phyloP scores from a whole-genome alignment of 2,888 invertebrate genomes.

The Phrixothrix hirtus region DNA sequence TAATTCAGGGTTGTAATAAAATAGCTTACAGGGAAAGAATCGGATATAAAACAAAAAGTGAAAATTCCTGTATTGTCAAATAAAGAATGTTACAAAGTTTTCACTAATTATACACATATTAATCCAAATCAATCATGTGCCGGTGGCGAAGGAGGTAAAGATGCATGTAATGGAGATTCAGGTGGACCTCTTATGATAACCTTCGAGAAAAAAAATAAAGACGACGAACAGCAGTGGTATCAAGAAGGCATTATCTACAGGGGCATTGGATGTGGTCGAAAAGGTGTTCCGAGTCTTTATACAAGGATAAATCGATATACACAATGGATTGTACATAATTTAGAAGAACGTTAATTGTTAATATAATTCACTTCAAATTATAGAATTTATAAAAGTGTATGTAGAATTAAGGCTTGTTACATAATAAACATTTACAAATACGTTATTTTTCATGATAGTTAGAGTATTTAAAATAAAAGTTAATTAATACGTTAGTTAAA shows the following conservation, averaged over 20 bases:
- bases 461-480: too few relatives aligned
- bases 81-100: conserved; percentile 1
- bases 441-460: too few relatives aligned
- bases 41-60: conserved; percentile 17
- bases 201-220: conserved; percentile 38
- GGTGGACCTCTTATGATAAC: conserved; percentile 73
- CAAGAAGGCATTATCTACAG: conserved; percentile 70
- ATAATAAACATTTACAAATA: too few relatives aligned
- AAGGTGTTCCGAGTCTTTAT: conserved; percentile 71
- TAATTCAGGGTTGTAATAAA: background rate
- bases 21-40: conserved; percentile 40
- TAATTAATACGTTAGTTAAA: too few relatives aligned
- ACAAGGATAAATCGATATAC: conserved; percentile 53
- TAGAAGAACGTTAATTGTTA: too few relatives aligned
- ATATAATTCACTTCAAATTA: too few relatives aligned
- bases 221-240: conserved; percentile 53
- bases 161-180: conserved; percentile 75
- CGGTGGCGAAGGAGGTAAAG: conserved; percentile 43
- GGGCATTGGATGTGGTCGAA: conserved; percentile 68
- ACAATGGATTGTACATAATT: conserved; percentile 15
- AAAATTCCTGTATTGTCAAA: conserved; percentile 7
- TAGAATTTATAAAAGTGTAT: too few relatives aligned
- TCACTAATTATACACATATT: conserved; percentile 5
- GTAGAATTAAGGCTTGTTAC: too few relatives aligned
- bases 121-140: conserved; percentile 13